Percentiles rank a stretch among this genome's conserved stretches.
Conservation (phyloP, 1,140 invertebrate genomes). For the Euwallacea fornicatus region DNA sequence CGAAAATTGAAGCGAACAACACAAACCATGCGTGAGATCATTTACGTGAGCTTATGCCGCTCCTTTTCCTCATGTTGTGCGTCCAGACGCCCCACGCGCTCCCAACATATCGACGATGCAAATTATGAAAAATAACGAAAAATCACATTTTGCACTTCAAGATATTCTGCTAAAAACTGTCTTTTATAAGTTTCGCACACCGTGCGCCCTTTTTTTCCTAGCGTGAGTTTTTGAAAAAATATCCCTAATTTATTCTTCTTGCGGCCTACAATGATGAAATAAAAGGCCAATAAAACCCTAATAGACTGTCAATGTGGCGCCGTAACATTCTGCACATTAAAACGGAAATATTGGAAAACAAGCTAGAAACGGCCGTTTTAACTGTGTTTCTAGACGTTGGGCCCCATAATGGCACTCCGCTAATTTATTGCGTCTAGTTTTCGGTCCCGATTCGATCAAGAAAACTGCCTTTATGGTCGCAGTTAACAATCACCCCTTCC, state of each 20-base stretch:
- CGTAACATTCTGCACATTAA: slow-evolving; percentile 25
- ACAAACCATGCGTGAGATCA: too few relatives aligned
- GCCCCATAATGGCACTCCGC: background rate
- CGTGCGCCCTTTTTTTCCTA: background rate
- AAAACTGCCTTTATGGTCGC: too few relatives aligned
- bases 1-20: too few relatives aligned
- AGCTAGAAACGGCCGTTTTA: slow-evolving; percentile 13
- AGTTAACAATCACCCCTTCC: too few relatives aligned
- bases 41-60: too few relatives aligned
- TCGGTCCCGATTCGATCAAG: background rate
- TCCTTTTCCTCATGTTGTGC: too few relatives aligned
- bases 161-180: too few relatives aligned
- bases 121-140: too few relatives aligned
- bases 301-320: slow-evolving; percentile 28
- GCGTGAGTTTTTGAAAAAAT: slow-evolving; percentile 6
- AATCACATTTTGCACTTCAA: too few relatives aligned
- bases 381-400: slow-evolving; percentile 13
- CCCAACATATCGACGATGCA: too few relatives aligned
- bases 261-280: slow-evolving; percentile 18
- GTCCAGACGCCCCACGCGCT: too few relatives aligned
- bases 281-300: slow-evolving; percentile 19
- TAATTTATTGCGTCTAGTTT: background rate
- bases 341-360: slow-evolving; percentile 24
- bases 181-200: too few relatives aligned
- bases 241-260: slow-evolving; percentile 19